Base-by-base conservation (phyloP, 2,888 invertebrate species). In the Scaptomyza polygonia region DNA sequence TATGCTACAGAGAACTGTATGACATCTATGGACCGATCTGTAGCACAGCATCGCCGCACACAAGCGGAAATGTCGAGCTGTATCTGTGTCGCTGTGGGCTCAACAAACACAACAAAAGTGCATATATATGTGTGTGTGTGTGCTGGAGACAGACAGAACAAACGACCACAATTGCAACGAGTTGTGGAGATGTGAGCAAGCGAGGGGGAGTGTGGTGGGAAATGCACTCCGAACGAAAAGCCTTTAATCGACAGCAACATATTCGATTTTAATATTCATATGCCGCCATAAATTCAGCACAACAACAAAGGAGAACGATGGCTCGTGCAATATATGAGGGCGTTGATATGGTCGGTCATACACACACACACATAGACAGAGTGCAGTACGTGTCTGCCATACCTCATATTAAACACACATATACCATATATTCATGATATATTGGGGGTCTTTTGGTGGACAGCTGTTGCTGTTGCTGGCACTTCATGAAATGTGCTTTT, bases 251-350 rank as follows among this genome's bases (percentile, higher is more conserved):
- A 86, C 89, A 77, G 80, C 77, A 88, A 88, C 84, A 88, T 89
- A 89, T 90, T 89, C 88, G 86, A 89, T 89, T 89, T 89, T 85
- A 89, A 90, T 89, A 89, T 89, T 89, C 88, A 90, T 90, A 85
- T 75, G 85, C 81, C 77, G 80, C 86, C 83, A 88, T 89, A 88
- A 89, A 88, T 88, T 77, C 83, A 39, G 39, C 39, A 74, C 72
- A 81, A 75, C 79, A 67, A 74, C 73, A 79, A 67, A 63, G 47
- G 54, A 44, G 48, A 49, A 59, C 72, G 52, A 44, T 45, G 53
- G 44, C 34, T 21, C 39, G 9, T 61, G 62, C 79, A 75, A 79
- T 72, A 72, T 72, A 81, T 85, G 83, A 75, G 79, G 83, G 86
- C 82, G 69, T 82, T 79, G 85, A 85, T 85, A 85, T 61, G 73